Percentiles rank a stretch among this genome's conserved stretches.
Evolutionary conservation across 2,797 vertebrate species (phyloP).

Genomic region (Aselliscus stoliczkanus): DNA sequence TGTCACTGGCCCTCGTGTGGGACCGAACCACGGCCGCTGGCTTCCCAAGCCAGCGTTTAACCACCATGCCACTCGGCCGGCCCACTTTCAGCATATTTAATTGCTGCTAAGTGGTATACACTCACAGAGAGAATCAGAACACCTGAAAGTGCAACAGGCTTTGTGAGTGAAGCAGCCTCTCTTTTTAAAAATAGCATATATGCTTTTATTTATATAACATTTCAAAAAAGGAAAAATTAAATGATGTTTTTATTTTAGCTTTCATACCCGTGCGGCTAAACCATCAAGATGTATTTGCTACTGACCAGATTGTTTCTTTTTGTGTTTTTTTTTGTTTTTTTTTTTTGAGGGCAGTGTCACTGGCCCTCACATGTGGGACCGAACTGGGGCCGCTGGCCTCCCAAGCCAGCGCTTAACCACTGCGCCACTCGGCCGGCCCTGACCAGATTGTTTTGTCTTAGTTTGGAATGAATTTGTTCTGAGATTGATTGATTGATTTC

Average conservation of each 20-base stretch:
- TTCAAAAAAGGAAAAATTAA: background rate
- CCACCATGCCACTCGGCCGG: no score
- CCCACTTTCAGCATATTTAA: background rate
- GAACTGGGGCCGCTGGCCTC: no score
- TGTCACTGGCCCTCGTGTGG: no score
- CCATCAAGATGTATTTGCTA: background rate
- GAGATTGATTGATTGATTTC: background rate
- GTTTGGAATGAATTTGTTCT: slow-evolving; percentile 26
- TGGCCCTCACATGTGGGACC: no score
- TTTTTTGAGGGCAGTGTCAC: no score
- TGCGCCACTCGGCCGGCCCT: no score
- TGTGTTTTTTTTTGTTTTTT: no score
- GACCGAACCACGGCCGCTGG: no score
- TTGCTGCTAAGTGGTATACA: background rate
- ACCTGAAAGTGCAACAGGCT: slow-evolving; percentile 3
- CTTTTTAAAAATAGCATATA: background rate
- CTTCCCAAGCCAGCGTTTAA: no score
- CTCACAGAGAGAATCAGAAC: background rate
- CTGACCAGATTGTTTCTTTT: background rate
- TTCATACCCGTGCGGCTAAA: background rate
- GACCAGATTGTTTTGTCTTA: background rate
- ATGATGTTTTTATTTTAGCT: background rate
- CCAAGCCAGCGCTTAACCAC: no score
- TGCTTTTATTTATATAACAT: background rate
- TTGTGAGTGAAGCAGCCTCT: background rate